These are phyloP conservation scores for Pangasius macronema DNA, from an alignment of 2,797 vertebrate species.

Conservation along the genomic window DNA sequence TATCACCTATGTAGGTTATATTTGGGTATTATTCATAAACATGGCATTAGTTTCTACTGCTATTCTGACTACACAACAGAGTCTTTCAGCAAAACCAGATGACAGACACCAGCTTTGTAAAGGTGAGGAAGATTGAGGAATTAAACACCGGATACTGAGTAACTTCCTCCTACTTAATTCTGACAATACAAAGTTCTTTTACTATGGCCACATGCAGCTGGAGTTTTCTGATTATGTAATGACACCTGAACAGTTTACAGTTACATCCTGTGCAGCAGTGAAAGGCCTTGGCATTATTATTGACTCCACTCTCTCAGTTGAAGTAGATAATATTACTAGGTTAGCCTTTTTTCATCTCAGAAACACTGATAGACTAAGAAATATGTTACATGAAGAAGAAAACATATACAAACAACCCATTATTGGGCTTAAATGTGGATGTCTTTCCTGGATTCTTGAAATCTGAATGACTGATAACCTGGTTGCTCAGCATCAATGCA, in stretches of 20 bases:
- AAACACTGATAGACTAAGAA: not conserved
- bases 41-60: not conserved
- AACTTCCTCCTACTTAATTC: not conserved
- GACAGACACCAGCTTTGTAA: not conserved
- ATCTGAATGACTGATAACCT: not conserved
- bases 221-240: not conserved
- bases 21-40: not conserved
- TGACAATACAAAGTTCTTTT: not conserved
- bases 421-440: not conserved
- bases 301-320: not conserved
- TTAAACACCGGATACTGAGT: not conserved
- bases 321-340: not conserved
- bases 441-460: constrained; percentile 1
- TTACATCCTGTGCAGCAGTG: not conserved
- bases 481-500: not conserved
- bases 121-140: not conserved
- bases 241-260: not conserved
- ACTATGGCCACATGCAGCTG: not conserved
- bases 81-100: not conserved
- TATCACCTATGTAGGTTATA: not conserved
- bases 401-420: not conserved
- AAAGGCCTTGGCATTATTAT: not conserved
- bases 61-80: not conserved
- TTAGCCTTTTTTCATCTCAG: not conserved
- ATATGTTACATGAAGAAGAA: not conserved